A percentile compares a stretch with the other conserved stretches of the same genome.
Conservation (phyloP, 2,113 vertebrate species). For the Crotalus horridus region DNA sequence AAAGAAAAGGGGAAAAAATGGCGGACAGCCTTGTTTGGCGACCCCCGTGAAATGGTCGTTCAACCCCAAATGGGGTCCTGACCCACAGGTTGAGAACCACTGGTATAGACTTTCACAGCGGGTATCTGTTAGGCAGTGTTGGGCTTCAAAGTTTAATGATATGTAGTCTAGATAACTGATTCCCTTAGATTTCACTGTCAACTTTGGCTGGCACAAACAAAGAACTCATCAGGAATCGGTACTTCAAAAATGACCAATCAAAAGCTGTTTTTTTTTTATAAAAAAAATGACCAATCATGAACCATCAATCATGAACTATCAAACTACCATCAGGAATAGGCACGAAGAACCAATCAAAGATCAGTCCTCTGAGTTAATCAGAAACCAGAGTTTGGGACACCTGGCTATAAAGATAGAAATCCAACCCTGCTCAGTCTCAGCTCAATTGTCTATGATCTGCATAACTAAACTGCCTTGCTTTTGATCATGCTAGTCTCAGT, state of each 20-base stretch:
- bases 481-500: neutral
- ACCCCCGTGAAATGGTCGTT: too few relatives aligned
- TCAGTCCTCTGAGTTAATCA: neutral
- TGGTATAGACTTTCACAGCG: neutral
- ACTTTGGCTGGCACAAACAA: neutral
- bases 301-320: neutral
- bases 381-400: neutral
- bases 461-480: neutral
- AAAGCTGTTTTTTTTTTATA: neutral
- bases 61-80: too few relatives aligned
- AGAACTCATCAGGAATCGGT: neutral
- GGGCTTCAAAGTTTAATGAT: neutral
- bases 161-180: neutral
- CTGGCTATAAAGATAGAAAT: neutral
- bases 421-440: neutral
- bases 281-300: neutral
- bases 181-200: neutral
- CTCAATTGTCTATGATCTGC: neutral
- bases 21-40: too few relatives aligned
- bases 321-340: neutral
- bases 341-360: neutral
- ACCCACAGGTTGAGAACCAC: too few relatives aligned
- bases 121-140: neutral
- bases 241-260: neutral
- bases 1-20: too few relatives aligned